Conservation (phyloP, 2,888 invertebrate genomes). For the Plebejus melissa region DNA sequence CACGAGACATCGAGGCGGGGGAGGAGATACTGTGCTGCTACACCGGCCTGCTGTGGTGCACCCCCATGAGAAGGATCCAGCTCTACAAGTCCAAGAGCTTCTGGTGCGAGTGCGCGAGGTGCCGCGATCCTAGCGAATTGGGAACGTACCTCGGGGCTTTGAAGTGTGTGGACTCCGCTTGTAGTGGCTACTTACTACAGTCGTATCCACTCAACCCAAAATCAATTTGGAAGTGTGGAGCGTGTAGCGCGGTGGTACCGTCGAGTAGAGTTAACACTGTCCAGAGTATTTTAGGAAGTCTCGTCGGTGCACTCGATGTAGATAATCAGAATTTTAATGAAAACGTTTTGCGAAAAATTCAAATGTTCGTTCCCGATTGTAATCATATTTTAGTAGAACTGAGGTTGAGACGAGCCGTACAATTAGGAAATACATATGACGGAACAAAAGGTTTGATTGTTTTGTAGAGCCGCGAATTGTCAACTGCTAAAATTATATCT, state of each 20-base stretch:
- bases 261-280: conserved; percentile 64
- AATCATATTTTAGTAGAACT: conserved; percentile 66
- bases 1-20: conserved; percentile 75
- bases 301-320: conserved; percentile 68
- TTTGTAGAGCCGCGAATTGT: background rate
- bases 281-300: conserved; percentile 73
- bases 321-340: conserved; percentile 66
- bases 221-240: conserved; percentile 78
- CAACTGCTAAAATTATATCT: background rate
- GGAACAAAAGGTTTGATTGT: background rate
- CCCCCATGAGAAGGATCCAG: conserved; percentile 79
- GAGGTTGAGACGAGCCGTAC: conserved; percentile 53
- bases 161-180: conserved; percentile 71
- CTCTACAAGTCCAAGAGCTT: conserved; percentile 82
- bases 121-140: conserved; percentile 81
- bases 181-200: conserved; percentile 77
- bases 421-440: conserved; percentile 50
- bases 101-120: conserved; percentile 81
- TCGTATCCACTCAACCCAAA: conserved; percentile 62
- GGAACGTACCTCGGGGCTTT: conserved; percentile 76
- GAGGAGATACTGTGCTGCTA: conserved; percentile 83
- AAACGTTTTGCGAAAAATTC: conserved; percentile 51
- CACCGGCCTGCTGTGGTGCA: conserved; percentile 83
- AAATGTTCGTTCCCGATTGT: conserved; percentile 56
- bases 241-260: conserved; percentile 60